Evolutionary conservation across 2,113 vertebrate species (phyloP), one percentile per base, ranked within the genome.

Genomic region (Oenanthe melanoleuca): DNA sequence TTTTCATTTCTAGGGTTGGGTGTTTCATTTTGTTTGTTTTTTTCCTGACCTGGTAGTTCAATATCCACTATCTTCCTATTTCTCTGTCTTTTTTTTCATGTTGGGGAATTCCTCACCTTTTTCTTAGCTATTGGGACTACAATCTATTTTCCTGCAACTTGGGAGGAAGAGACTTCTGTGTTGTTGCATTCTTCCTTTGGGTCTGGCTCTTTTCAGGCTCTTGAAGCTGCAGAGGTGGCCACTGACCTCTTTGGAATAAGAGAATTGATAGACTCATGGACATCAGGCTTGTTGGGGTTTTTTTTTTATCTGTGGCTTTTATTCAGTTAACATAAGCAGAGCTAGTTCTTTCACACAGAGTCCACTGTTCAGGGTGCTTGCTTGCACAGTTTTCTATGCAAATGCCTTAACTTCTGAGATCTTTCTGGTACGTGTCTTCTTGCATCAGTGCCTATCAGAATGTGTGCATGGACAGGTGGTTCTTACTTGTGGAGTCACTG

Each of bases 61-160:
- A 23, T 84, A 81, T 38, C 20, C 2, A 2, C 8, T 61, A 15
- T 38, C 11, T 64, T 79, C n/a, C 16, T 55, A 2, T 50, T 71
- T 67, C 19, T 71, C 5, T 3, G 2, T 77, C 2, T 74, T 57
- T 45, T 78, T 42, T 56, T 60, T 47, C 0, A 0, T 55, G 15
- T 65, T 49, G 23, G 71, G 23, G 3, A 66, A 29, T 70, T 70
- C 31, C 9, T 93, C 9, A 14, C 15, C 8, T 74, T 74, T 91
- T 86, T 60, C n/a, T 69, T 44, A 70, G 37, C 13, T 9, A 5
- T 20, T 45, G n/a, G 22, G 25, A 23, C 28, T 53, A 8, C 6
- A 33, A 11, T 29, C 14, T 80, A 8, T 22, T 37, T 73, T 65
- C 10, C 53, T 50, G 20, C 31, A 26, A 38, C 3, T 55, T 3